Conservation (phyloP, 2,113 vertebrate genomes). For the Archocentrus centrarchus region DNA sequence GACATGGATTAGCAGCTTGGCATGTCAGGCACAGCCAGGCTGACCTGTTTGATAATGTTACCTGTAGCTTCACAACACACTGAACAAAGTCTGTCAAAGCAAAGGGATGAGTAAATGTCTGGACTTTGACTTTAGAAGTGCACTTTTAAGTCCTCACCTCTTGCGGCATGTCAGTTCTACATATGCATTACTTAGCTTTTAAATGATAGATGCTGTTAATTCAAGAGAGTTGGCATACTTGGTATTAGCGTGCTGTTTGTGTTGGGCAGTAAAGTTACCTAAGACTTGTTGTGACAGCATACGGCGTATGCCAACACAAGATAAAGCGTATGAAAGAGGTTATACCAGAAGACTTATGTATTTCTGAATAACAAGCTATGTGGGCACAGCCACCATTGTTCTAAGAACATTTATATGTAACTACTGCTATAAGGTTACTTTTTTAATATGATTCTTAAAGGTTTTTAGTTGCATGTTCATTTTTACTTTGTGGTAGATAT, state of each 20-base stretch:
- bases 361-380: neutral
- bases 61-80: neutral
- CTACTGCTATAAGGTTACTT: neutral
- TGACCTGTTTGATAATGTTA: constrained; percentile 26
- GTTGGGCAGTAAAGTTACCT: neutral
- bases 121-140: neutral
- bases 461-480: neutral
- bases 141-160: constrained; percentile 1
- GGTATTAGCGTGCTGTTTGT: neutral
- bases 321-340: neutral
- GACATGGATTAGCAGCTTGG: constrained; percentile 30
- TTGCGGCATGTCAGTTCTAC: neutral
- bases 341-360: neutral
- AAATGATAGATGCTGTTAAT: neutral
- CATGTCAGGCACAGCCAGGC: neutral
- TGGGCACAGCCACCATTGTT: neutral
- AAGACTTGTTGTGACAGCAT: neutral
- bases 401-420: neutral
- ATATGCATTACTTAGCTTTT: neutral
- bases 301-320: neutral
- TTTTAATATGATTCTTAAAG: too few relatives aligned
- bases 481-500: neutral
- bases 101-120: neutral
- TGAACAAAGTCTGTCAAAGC: neutral
- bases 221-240: neutral